Conservation (phyloP, 2,797 vertebrate species). For the Myotis daubentonii region DNA sequence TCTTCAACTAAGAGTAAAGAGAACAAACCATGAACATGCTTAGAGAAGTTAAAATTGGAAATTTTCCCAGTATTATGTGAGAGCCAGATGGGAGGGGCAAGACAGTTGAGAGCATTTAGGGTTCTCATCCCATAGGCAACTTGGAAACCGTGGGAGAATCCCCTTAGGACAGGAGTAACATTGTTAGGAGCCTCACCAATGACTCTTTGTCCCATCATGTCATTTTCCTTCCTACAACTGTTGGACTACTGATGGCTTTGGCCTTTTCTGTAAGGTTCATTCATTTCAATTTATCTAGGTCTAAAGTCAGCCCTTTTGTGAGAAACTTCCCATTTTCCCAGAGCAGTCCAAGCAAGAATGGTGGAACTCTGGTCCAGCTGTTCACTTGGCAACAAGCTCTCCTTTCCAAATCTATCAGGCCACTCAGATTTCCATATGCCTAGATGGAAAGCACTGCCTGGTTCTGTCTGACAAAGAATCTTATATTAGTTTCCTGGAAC, state of each 20-base stretch:
- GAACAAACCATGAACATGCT: constrained; percentile 55
- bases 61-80: constrained; percentile 70
- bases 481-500: not conserved
- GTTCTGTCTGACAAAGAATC: not conserved
- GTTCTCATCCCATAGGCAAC: constrained; percentile 65
- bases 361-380: not conserved
- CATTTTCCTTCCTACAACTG: not conserved
- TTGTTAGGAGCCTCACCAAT: constrained; percentile 42
- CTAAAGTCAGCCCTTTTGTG: not conserved
- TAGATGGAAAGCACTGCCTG: no score
- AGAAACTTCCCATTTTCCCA: not conserved
- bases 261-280: constrained; percentile 19
- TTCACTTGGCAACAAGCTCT: not conserved
- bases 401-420: not conserved
- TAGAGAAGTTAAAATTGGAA: constrained; percentile 64
- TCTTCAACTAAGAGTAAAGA: constrained; percentile 68
- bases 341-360: not conserved
- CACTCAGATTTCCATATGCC: not conserved
- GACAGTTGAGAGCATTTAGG: constrained; percentile 44
- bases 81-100: not conserved
- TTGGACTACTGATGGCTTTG: not conserved
- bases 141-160: constrained; percentile 70
- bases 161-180: constrained; percentile 55
- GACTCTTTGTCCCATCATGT: constrained; percentile 54
- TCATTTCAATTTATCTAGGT: constrained; percentile 27